Conservation (phyloP, 2,888 invertebrate genomes). For the Pandemis heparana region DNA sequence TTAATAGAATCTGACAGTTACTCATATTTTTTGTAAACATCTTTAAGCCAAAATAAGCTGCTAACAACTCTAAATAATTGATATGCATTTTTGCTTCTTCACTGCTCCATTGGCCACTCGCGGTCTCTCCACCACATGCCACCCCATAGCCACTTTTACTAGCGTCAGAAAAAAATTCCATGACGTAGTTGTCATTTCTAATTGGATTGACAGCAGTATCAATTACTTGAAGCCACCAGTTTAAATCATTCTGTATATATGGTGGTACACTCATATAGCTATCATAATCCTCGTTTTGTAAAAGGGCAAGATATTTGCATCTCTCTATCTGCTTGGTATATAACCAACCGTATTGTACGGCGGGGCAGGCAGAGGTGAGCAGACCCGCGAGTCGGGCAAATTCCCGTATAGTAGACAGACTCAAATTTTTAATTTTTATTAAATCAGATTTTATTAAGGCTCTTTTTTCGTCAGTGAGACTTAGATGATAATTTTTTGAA, state of each 20-base stretch:
- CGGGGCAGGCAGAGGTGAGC: conserved; percentile 38
- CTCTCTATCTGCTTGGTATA: conserved; percentile 21
- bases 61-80: conserved; percentile 41
- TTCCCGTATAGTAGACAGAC: neutral
- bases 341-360: conserved; percentile 26
- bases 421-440: neutral
- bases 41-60: conserved; percentile 42
- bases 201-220: neutral
- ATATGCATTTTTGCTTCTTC: conserved; percentile 18
- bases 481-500: conserved; percentile 27
- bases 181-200: neutral
- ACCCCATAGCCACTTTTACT: conserved; percentile 42
- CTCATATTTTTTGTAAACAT: conserved; percentile 32
- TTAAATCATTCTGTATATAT: neutral
- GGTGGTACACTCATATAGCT: neutral
- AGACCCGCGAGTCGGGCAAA: conserved; percentile 13
- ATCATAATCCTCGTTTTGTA: conserved; percentile 10
- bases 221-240: conserved; percentile 6
- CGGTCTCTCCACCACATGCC: conserved; percentile 27
- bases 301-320: conserved; percentile 13
- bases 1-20: conserved; percentile 39
- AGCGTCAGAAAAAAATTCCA: conserved; percentile 44
- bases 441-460: conserved; percentile 1
- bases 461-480: conserved; percentile 1
- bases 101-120: conserved; percentile 35